Conservation (phyloP, 2,888 invertebrate genomes). For the Amitus sp. region DNA sequence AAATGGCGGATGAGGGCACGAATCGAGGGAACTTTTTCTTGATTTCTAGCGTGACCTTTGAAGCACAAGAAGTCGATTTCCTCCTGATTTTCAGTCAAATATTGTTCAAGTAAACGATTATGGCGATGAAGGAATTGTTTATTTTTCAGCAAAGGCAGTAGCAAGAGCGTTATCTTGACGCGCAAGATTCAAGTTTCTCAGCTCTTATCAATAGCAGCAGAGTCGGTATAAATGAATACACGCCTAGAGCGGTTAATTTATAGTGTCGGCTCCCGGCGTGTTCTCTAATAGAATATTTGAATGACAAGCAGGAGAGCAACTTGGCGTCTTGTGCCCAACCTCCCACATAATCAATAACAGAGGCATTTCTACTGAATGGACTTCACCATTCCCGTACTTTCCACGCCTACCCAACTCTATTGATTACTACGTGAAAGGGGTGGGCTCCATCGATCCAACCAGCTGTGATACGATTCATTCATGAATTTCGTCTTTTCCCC, state of each 20-base stretch:
- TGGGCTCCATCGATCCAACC: constrained; percentile 62
- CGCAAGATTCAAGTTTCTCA: not conserved
- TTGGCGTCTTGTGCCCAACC: constrained; percentile 39
- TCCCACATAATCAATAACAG: constrained; percentile 63
- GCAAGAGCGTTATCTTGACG: no score
- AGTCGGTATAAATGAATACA: not conserved
- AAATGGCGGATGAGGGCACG: no score
- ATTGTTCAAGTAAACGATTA: no score
- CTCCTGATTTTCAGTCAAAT: no score
- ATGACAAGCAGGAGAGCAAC: constrained; percentile 37
- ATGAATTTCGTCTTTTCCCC: constrained; percentile 59
- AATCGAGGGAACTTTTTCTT: no score
- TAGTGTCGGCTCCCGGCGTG: not conserved
- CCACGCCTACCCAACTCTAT: constrained; percentile 55
- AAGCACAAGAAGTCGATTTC: no score
- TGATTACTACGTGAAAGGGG: constrained; percentile 60
- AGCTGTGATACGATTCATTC: constrained; percentile 64
- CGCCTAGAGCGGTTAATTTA: not conserved
- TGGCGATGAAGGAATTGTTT: no score
- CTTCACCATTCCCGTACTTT: constrained; percentile 57
- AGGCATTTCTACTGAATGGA: constrained; percentile 63
- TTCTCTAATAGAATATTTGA: constrained; percentile 17
- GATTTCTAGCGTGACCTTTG: no score
- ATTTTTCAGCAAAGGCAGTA: no score
- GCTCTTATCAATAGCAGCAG: not conserved